Percentiles rank a stretch among this genome's conserved stretches.
These are phyloP conservation scores for Mesoligia furuncula DNA, from an alignment of 2,888 invertebrate species.

Conservation along the genomic window DNA sequence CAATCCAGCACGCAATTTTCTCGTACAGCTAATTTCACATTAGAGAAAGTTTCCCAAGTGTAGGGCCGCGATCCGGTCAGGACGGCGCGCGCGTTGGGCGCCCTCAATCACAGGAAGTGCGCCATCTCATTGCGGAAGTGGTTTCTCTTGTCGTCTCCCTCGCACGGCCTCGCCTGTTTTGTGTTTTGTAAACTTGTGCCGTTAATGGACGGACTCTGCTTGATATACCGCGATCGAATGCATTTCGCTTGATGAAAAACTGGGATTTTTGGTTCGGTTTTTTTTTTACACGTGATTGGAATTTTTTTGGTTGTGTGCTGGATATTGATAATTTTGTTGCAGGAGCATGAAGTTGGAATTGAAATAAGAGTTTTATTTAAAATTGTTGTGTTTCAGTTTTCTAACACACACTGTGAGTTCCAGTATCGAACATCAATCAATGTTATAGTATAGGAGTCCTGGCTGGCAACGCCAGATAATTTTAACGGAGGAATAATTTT, in stretches of 20 bases:
- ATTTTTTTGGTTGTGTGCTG: neutral
- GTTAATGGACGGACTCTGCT: constrained; percentile 82
- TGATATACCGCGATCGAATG: constrained; percentile 82
- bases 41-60: constrained; percentile 65
- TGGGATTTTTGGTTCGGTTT: constrained; percentile 29
- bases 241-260: constrained; percentile 81
- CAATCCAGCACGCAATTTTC: constrained; percentile 61
- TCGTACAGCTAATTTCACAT: constrained; percentile 68
- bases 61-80: constrained; percentile 66
- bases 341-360: neutral
- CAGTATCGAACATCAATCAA: no score
- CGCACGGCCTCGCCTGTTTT: constrained; percentile 72
- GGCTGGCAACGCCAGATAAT: no score
- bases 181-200: constrained; percentile 83
- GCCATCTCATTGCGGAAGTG: constrained; percentile 91
- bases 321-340: neutral
- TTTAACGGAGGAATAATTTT: no score
- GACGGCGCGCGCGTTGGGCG: constrained; percentile 69
- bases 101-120: constrained; percentile 91
- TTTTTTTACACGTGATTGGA: constrained; percentile 32
- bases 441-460: no score
- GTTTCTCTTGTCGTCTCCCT: constrained; percentile 86
- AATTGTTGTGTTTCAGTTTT: no score
- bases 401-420: no score
- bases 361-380: neutral